These are phyloP conservation scores for Reinhardtius hippoglossoides DNA, from an alignment of 2,113 vertebrate species.

Conservation along the genomic window DNA sequence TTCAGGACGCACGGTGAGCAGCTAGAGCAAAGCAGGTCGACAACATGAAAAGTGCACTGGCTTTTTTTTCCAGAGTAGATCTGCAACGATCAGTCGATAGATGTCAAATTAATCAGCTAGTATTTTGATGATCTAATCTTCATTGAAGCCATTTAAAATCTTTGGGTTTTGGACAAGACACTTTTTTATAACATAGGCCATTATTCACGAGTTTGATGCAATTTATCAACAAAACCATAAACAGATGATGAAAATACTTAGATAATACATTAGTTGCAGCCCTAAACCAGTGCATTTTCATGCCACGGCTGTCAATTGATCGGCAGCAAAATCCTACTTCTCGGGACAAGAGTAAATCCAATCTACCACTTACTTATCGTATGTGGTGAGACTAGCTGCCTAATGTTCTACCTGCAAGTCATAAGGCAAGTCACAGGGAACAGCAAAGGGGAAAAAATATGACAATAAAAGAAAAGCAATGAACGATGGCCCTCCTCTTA, in stretches of 20 bases:
- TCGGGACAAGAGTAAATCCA: conserved; percentile 8
- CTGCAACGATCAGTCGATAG: conserved; percentile 3
- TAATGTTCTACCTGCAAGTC: conserved; percentile 67
- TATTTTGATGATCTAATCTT: neutral
- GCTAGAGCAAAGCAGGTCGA: conserved; percentile 4
- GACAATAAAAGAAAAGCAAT: no score
- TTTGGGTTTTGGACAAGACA: neutral
- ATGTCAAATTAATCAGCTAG: neutral
- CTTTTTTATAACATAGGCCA: neutral
- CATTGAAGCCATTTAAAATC: neutral
- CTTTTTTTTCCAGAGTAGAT: neutral
- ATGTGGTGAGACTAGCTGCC: conserved; percentile 65
- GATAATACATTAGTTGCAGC: neutral
- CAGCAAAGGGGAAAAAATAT: neutral
- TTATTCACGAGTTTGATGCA: neutral
- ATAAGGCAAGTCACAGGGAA: conserved; percentile 75
- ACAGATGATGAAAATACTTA: neutral
- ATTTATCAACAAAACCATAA: neutral
- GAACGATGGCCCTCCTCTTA: conserved; percentile 9
- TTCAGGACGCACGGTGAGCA: conserved; percentile 24
- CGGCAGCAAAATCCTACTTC: neutral
- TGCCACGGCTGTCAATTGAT: conserved; percentile 6
- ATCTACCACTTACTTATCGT: conserved; percentile 17
- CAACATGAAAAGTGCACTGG: neutral
- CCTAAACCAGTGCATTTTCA: conserved; percentile 2